Conservation (phyloP, 2,113 vertebrate genomes). For the Willisornis vidua region DNA sequence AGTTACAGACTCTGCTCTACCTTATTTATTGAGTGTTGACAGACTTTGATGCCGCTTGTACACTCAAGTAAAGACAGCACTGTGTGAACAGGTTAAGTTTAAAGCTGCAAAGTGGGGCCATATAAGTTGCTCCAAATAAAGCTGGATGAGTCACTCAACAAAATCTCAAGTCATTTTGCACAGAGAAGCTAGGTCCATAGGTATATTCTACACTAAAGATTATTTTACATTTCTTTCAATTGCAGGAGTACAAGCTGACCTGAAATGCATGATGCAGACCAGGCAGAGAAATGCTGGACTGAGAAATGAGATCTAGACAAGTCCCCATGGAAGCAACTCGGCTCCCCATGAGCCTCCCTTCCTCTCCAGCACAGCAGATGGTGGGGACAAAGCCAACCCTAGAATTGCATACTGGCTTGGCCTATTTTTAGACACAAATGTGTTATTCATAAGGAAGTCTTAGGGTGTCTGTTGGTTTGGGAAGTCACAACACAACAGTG, state of each 20-base stretch:
- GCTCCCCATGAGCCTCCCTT: background rate
- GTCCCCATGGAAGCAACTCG: background rate
- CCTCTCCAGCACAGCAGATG: background rate
- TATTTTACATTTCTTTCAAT: background rate
- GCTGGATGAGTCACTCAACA: background rate
- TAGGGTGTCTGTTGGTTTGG: background rate
- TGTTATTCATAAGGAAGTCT: background rate
- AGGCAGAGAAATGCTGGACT: background rate
- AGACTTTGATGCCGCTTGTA: background rate
- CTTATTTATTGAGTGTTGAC: conserved; percentile 17
- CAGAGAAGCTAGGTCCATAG: background rate
- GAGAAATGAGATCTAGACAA: background rate
- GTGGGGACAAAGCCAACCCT: background rate
- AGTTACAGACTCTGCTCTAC: background rate
- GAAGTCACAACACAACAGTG: background rate
- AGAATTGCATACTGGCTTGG: background rate
- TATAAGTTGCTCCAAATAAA: background rate
- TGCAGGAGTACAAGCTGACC: background rate
- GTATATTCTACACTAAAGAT: background rate
- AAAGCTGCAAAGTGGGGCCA: background rate
- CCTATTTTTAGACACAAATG: background rate
- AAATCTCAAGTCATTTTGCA: background rate
- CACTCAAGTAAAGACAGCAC: background rate
- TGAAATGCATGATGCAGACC: background rate
- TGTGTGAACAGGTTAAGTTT: background rate